Base-by-base conservation (phyloP, 2,797 vertebrate species). In the Pipistrellus pygmaeus region DNA sequence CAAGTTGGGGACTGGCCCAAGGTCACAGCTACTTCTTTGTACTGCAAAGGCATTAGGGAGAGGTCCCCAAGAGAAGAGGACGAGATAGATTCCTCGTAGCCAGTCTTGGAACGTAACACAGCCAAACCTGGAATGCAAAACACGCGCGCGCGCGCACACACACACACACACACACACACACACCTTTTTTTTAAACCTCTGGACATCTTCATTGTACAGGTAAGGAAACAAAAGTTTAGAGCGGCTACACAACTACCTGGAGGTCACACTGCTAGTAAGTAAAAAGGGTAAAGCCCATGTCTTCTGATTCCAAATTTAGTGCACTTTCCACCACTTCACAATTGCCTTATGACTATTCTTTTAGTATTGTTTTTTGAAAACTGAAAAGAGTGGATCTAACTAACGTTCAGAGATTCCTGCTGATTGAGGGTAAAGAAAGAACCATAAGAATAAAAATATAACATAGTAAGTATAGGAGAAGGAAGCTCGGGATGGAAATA, bases 1-100 rank as follows among this genome's bases (percentile, higher is more conserved):
- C 11, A n/a, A 77, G 12, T 46, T 89, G 68, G 82, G 73, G 75
- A 96, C 90, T 78, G 73, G 57, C 82, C 77, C 87, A 95, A 95
- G 94, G 96, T 96, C 91, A 96, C 73, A 87, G 86, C 48, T 25
- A 66, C 41, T 91, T 62, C 87, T 13, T 82, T 72, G 6, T 81
- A 20, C 21, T 23, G 27, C 80, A 76, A 35, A 90, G 18, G 78
- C 76, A 41, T 3, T 86, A 92, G n/a, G 46, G 53, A 81, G 78
- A 85, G 35, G 23, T 81, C 32, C 27, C 62, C 0, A 1, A 51
- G 14, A 90, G 41, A 51, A 69, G 86, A 73, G 48, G 27, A 84
- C 6, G 9, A 76, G 53, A 75, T 69, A 69, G 75, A 30, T 23
- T 83, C 46, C 17, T 60, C 2, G 5, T 62, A 75, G 15, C 11